A percentile compares a stretch with the other conserved stretches of the same genome.
Conservation (phyloP, 2,113 vertebrate genomes). For the Plecotus auritus region DNA sequence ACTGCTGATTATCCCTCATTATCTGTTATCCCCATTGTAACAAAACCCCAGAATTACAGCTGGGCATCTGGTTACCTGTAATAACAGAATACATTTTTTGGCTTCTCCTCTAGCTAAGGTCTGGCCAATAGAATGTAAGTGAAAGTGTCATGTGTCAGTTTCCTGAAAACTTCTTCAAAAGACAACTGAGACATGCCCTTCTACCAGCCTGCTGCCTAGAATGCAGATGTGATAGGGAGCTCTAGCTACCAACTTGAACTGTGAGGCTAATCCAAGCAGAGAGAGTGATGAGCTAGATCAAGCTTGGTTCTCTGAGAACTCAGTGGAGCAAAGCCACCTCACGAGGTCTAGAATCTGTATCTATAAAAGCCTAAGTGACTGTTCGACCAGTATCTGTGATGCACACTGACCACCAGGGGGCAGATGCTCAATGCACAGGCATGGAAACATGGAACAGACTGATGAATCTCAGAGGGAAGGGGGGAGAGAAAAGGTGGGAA, state of each 20-base stretch:
- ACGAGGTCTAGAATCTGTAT: background rate
- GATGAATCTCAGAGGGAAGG: too few species aligned
- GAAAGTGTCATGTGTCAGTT: background rate
- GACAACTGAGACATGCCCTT: background rate
- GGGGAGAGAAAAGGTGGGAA: too few species aligned
- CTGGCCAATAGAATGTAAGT: background rate
- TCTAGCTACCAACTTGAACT: background rate
- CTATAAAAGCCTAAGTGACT: too few species aligned
- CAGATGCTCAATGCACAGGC: too few species aligned
- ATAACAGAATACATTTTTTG: background rate
- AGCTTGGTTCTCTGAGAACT: background rate
- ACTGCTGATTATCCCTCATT: background rate
- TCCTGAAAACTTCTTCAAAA: background rate
- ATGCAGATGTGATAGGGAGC: background rate
- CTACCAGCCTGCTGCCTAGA: background rate
- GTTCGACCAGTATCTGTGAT: too few species aligned
- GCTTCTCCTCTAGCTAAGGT: background rate
- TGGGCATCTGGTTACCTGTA: background rate
- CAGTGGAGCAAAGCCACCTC: background rate
- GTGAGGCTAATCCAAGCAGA: background rate
- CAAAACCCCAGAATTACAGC: background rate
- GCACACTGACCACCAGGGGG: too few species aligned
- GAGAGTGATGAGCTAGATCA: background rate
- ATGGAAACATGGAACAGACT: too few species aligned
- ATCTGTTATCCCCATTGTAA: background rate